Percentiles rank a stretch among this genome's conserved stretches.
These are phyloP conservation scores for Lepus europaeus DNA, from an alignment of 2,113 vertebrate species.

Conservation along the genomic window DNA sequence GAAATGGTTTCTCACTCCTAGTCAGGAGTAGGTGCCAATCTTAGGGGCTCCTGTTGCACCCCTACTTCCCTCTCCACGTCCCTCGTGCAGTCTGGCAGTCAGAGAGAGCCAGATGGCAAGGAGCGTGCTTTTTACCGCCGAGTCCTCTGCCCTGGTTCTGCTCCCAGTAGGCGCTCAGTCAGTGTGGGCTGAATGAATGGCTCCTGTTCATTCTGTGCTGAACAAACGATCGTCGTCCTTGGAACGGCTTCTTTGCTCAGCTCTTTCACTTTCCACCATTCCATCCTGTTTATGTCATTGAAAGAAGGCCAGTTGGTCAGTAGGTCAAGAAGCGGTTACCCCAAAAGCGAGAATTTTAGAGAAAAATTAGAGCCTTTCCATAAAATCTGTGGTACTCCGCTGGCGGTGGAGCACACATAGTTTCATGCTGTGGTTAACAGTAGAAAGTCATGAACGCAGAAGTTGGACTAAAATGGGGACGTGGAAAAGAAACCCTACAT, in stretches of 20 bases:
- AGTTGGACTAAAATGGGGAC: slow-evolving; percentile 46
- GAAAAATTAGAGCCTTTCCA: neutral
- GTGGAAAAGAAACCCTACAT: slow-evolving; percentile 44
- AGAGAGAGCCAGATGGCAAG: neutral
- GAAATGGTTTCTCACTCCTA: neutral
- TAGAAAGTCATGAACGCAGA: slow-evolving; percentile 48
- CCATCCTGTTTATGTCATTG: slow-evolving; percentile 67
- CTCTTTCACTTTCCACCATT: slow-evolving; percentile 58
- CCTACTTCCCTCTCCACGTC: neutral
- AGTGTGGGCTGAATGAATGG: too few relatives aligned
- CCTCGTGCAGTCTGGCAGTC: neutral
- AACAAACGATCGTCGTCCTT: slow-evolving; percentile 41
- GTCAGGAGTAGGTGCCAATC: neutral
- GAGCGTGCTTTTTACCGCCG: neutral
- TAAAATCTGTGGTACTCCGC: neutral
- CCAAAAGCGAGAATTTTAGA: slow-evolving; percentile 51
- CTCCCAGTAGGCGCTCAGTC: slow-evolving; percentile 20
- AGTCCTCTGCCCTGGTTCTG: neutral
- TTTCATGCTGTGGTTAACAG: neutral
- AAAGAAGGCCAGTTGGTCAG: slow-evolving; percentile 74
- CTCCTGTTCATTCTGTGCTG: neutral
- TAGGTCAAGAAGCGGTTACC: slow-evolving; percentile 72
- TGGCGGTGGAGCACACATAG: neutral
- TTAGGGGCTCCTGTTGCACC: neutral
- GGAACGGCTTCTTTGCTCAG: slow-evolving; percentile 50